These are phyloP conservation scores for Chloebia gouldiae DNA, from an alignment of 2,113 vertebrate genomes.

Conservation along the genomic window DNA sequence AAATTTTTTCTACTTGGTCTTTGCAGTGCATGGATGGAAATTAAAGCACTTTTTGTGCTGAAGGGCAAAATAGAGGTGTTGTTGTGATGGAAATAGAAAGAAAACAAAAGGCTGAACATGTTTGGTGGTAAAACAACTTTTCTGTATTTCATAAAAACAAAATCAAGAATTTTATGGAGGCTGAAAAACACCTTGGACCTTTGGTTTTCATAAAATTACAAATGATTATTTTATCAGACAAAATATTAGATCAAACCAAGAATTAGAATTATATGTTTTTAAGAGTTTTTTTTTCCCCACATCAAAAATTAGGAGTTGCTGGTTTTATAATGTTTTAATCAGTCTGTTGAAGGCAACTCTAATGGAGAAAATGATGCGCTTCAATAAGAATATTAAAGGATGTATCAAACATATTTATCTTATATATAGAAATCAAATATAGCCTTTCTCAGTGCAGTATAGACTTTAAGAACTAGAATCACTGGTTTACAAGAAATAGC, in stretches of 20 bases:
- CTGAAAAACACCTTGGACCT: neutral
- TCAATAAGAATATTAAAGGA: neutral
- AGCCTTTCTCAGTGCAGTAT: neutral
- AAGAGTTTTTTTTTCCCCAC: neutral
- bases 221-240: neutral
- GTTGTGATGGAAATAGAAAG: conserved; percentile 33
- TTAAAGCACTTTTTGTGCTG: conserved; percentile 20
- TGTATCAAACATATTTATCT: neutral
- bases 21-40: neutral
- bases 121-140: conserved; percentile 11
- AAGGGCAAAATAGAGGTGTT: conserved; percentile 27
- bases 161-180: neutral
- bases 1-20: neutral
- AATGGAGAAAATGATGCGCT: neutral
- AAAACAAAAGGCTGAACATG: conserved; percentile 25
- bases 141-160: neutral
- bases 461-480: neutral
- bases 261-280: neutral
- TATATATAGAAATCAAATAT: neutral
- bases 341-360: neutral
- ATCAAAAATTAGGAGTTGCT: neutral
- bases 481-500: neutral
- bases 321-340: neutral
- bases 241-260: conserved; percentile 15
- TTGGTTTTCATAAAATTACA: neutral